A percentile compares a stretch with the other conserved stretches of the same genome.
Conservation (phyloP, 2,113 vertebrate genomes). For the Zosterops lateralis region DNA sequence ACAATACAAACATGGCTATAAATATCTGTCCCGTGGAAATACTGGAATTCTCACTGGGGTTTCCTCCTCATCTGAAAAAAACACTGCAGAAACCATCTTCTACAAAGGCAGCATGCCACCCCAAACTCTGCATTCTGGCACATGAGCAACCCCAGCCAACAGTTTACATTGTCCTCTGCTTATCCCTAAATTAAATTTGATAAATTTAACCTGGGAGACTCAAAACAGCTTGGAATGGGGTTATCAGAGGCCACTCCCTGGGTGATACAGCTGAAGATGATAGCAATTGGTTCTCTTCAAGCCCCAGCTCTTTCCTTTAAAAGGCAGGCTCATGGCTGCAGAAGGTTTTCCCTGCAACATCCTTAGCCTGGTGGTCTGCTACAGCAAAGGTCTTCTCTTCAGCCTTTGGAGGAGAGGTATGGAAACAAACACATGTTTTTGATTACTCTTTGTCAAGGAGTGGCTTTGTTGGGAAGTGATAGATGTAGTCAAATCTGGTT, state of each 20-base stretch:
- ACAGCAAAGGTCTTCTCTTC: neutral
- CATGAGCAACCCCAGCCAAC: neutral
- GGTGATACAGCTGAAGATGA: neutral
- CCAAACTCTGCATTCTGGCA: fast-evolving
- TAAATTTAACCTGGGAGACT: neutral
- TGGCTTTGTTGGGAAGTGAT: neutral
- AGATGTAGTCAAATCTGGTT: neutral
- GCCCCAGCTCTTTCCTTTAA: neutral
- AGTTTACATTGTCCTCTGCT: neutral
- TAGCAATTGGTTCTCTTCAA: neutral
- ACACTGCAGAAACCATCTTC: fast-evolving
- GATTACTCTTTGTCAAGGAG: neutral
- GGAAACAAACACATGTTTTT: neutral
- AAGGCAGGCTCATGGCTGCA: fast-evolving
- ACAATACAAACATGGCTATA: neutral
- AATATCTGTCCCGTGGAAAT: neutral
- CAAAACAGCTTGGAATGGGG: neutral
- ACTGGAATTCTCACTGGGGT: neutral
- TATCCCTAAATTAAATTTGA: neutral
- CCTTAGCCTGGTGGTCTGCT: neutral
- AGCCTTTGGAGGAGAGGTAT: neutral
- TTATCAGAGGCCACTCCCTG: conserved; percentile 2
- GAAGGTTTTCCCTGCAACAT: neutral
- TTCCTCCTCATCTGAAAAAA: neutral
- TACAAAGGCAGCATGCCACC: neutral